Evolutionary conservation across 2,888 invertebrate genomes (phyloP).

Genomic region (Cecidostiba fungosa): DNA sequence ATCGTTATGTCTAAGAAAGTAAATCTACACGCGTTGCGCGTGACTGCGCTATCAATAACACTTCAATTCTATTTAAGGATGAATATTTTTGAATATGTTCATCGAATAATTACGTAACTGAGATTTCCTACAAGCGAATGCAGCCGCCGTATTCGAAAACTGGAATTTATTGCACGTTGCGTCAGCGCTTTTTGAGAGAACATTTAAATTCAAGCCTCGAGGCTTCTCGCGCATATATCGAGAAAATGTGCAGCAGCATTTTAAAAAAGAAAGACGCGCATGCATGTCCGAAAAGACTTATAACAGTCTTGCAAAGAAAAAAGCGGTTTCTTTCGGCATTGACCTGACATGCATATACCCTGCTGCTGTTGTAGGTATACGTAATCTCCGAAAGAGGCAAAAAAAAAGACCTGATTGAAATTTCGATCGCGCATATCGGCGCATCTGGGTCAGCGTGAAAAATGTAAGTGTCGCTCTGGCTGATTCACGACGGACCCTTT

Average conservation of each 20-base stretch:
- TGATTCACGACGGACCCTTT: not conserved
- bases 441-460: slow-evolving; percentile 23
- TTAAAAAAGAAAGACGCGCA: not conserved
- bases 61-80: not conserved
- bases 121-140: too few relatives aligned
- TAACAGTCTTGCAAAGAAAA: not conserved
- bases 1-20: not conserved
- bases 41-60: not conserved
- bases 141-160: not conserved
- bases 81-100: not conserved
- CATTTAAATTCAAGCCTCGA: slow-evolving; percentile 29
- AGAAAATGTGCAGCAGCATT: not conserved
- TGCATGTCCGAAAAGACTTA: slow-evolving; percentile 21
- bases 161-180: not conserved
- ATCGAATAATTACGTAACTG: too few relatives aligned
- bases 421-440: slow-evolving; percentile 28
- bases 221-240: not conserved
- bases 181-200: not conserved
- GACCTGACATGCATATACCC: not conserved
- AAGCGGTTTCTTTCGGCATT: slow-evolving; percentile 22
- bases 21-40: not conserved
- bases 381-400: slow-evolving; percentile 26
- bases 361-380: not conserved
- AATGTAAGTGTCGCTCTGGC: not conserved
- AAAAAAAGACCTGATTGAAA: slow-evolving; percentile 34